Conservation (phyloP, 2,797 vertebrate species). For the Takifugu ocellatus region DNA sequence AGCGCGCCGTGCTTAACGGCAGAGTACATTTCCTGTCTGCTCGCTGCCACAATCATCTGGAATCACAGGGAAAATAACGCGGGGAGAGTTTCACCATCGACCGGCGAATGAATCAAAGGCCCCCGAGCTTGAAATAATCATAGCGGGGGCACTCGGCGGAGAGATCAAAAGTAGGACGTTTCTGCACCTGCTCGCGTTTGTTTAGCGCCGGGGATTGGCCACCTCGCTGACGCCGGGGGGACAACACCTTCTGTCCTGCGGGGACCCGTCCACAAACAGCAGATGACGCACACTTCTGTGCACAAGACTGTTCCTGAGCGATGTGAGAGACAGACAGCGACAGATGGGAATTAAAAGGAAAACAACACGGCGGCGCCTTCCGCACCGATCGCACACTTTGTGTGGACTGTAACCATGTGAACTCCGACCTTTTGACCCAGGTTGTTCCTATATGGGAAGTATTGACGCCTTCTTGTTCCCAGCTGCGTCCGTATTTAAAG, state of each 20-base stretch:
- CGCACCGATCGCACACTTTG: too few relatives aligned
- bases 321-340: slow-evolving; percentile 3
- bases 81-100: slow-evolving; percentile 36
- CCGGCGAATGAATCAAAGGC: slow-evolving; percentile 68
- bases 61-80: slow-evolving; percentile 27
- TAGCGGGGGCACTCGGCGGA: slow-evolving; percentile 54
- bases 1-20: slow-evolving; percentile 25
- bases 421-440: too few relatives aligned
- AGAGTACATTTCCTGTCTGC: slow-evolving; percentile 19
- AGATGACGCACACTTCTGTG: slow-evolving; percentile 13
- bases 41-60: slow-evolving; percentile 25
- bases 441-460: too few relatives aligned
- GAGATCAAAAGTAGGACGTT: slow-evolving; percentile 74
- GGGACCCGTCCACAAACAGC: slow-evolving; percentile 9
- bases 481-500: too few relatives aligned
- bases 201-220: slow-evolving; percentile 21
- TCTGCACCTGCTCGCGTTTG: slow-evolving; percentile 68
- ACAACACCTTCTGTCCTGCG: slow-evolving; percentile 21
- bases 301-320: neutral
- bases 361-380: neutral
- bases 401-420: neutral
- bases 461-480: too few relatives aligned
- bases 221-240: slow-evolving; percentile 21
- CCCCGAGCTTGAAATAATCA: slow-evolving; percentile 55
- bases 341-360: slow-evolving; percentile 1